Conservation (phyloP, 2,888 invertebrate species). For the Drosophila fulvimacula region DNA sequence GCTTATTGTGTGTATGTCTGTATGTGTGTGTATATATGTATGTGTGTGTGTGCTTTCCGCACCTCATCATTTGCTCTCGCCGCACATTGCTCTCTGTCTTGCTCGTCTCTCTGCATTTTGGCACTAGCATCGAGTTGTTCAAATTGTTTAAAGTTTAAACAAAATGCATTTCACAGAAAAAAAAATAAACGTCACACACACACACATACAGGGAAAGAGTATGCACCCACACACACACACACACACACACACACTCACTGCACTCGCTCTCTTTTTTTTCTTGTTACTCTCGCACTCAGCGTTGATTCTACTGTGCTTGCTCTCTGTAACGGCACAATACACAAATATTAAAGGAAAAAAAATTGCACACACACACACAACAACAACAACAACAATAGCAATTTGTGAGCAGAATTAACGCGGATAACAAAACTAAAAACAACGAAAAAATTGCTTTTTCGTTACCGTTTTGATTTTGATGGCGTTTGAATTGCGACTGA, state of each 20-base stretch:
- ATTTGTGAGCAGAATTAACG: conserved; percentile 38
- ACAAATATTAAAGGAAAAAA: conserved; percentile 18
- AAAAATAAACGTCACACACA: background rate
- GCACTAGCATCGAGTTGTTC: conserved; percentile 30
- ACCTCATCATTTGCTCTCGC: conserved; percentile 41
- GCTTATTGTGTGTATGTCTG: conserved; percentile 16
- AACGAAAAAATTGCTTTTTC: conserved; percentile 54
- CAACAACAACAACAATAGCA: conserved; percentile 29
- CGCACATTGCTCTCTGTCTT: conserved; percentile 10
- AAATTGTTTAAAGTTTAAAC: conserved; percentile 60
- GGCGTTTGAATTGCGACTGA: conserved; percentile 80
- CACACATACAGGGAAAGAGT: conserved; percentile 2
- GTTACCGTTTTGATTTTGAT: conserved; percentile 80
- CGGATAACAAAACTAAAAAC: conserved; percentile 36
- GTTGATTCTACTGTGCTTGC: conserved; percentile 19
- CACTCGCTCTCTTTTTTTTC: conserved; percentile 6
- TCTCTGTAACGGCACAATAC: conserved; percentile 26
- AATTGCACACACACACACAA: conserved; percentile 6
- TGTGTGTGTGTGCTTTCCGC: conserved; percentile 22
- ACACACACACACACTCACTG: conserved; percentile 1
- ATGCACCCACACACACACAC: conserved; percentile 26
- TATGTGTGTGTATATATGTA: background rate
- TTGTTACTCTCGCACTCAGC: conserved; percentile 18
- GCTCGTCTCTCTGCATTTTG: conserved; percentile 8
- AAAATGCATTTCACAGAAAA: conserved; percentile 43